Conservation (phyloP, 2,888 invertebrate species). For the Rotaria sp. region DNA sequence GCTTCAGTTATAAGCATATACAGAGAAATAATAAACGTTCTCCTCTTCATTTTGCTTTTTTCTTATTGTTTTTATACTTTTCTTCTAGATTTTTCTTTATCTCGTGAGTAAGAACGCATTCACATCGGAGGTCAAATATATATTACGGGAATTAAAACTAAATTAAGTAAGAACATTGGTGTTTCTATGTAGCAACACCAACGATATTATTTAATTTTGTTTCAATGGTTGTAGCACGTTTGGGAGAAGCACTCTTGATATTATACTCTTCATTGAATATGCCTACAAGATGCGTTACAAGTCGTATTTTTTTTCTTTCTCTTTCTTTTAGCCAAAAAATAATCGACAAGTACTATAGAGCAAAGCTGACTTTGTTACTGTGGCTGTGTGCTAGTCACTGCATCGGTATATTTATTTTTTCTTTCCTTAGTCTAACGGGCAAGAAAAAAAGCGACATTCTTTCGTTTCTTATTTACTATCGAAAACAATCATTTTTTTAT, state of each 20-base stretch:
- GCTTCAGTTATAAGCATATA: neutral
- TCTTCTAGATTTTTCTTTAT: neutral
- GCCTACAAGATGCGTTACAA: neutral
- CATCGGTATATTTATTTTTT: neutral
- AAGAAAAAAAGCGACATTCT: neutral
- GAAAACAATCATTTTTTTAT: neutral
- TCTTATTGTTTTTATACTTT: neutral
- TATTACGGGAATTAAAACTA: too few relatives aligned
- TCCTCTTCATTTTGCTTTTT: neutral
- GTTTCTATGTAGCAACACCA: too few relatives aligned
- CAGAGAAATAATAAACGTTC: neutral
- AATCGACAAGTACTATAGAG: neutral
- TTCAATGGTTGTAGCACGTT: too few relatives aligned
- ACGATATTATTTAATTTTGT: too few relatives aligned
- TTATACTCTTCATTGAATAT: neutral
- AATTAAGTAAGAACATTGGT: too few relatives aligned
- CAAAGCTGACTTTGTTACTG: neutral
- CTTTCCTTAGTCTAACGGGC: neutral
- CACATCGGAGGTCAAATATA: too few relatives aligned
- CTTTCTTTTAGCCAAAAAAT: neutral
- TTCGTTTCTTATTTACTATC: neutral
- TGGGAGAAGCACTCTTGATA: neutral
- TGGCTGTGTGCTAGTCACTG: neutral
- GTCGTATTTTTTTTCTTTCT: neutral
- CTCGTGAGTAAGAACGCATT: too few relatives aligned